Percentiles rank a stretch among this genome's conserved stretches.
phyloP scores from a whole-genome alignment of 2,888 invertebrate species.

The Melanostoma mellinum region DNA sequence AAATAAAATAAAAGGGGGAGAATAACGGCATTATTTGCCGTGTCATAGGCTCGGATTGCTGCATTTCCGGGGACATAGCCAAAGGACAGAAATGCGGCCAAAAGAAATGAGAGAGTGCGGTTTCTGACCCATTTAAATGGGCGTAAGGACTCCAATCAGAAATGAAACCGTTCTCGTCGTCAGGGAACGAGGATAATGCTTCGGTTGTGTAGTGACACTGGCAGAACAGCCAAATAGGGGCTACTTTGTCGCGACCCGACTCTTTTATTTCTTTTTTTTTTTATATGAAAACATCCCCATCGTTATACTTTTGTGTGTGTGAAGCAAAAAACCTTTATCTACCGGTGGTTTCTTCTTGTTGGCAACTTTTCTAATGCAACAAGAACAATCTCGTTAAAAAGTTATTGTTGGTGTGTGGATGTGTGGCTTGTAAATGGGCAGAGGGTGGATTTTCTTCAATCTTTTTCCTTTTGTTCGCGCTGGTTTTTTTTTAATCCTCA shows the following conservation, averaged over 20 bases:
- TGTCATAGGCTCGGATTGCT: constrained; percentile 33
- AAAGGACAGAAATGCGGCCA: constrained; percentile 32
- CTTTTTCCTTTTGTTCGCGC: constrained; percentile 38
- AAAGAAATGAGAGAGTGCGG: constrained; percentile 1
- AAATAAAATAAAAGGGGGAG: constrained; percentile 8
- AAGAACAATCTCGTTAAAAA: constrained; percentile 53
- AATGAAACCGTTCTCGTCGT: constrained; percentile 6
- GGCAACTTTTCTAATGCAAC: constrained; percentile 32
- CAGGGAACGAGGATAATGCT: constrained; percentile 5
- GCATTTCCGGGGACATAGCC: constrained; percentile 55
- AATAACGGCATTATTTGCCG: constrained; percentile 28
- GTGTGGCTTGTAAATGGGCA: constrained; percentile 1
- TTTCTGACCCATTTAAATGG: constrained; percentile 43
- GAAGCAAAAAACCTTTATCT: not conserved
- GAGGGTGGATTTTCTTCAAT: constrained; percentile 28
- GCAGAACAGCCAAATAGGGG: constrained; percentile 34
- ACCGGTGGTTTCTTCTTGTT: constrained; percentile 9
- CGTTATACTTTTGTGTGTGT: constrained; percentile 2
- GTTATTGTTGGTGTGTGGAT: constrained; percentile 37
- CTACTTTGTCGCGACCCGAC: constrained; percentile 5
- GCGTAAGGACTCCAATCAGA: constrained; percentile 33
- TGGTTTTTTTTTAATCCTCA: constrained; percentile 56
- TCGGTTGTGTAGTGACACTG: constrained; percentile 33
- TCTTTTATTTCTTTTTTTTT: constrained; percentile 1
- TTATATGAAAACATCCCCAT: constrained; percentile 13